Percentiles rank a stretch among this genome's conserved stretches.
Evolutionary conservation across 30 jellyfish, hydroid and myxozoan species (phyloP).

Genomic region (Clytia hemisphaerica): DNA sequence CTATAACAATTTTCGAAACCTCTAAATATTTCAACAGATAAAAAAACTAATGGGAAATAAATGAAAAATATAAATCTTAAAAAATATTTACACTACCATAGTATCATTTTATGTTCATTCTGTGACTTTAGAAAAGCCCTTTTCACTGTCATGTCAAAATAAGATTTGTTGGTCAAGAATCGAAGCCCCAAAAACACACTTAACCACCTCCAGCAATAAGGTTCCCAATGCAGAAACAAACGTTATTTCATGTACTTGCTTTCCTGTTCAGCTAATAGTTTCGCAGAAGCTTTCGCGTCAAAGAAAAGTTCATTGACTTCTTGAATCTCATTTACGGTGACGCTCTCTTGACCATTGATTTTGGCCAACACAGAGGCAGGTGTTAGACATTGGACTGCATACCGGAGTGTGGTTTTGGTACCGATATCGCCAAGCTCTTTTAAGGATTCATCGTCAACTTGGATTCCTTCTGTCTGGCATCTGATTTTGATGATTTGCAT

Average conservation of each 20-base stretch:
- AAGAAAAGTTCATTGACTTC: constrained; percentile 73
- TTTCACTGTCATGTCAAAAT: no score
- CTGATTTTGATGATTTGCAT: constrained; percentile 79
- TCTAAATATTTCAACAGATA: no score
- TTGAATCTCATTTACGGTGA: constrained; percentile 68
- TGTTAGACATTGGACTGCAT: constrained; percentile 80
- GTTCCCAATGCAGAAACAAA: no score
- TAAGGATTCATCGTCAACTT: constrained; percentile 63
- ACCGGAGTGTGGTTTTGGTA: constrained; percentile 75
- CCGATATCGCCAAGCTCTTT: constrained; percentile 78
- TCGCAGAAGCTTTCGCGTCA: constrained; percentile 95
- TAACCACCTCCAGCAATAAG: background rate
- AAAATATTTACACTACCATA: no score
- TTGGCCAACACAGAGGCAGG: constrained; percentile 87
- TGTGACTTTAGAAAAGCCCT: no score
- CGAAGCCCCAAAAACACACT: no score
- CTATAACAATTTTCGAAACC: no score
- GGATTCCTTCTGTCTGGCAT: constrained; percentile 77
- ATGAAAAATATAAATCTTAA: no score
- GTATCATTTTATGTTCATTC: no score
- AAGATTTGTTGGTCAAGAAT: no score
- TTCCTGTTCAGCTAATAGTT: constrained; percentile 80
- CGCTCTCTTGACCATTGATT: constrained; percentile 77
- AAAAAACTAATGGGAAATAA: no score
- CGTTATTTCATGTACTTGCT: constrained; percentile 81